A percentile compares a stretch with the other conserved stretches of the same genome.
phyloP scores from a whole-genome alignment of 2,888 invertebrate genomes.

The Rhagonycha lutea region DNA sequence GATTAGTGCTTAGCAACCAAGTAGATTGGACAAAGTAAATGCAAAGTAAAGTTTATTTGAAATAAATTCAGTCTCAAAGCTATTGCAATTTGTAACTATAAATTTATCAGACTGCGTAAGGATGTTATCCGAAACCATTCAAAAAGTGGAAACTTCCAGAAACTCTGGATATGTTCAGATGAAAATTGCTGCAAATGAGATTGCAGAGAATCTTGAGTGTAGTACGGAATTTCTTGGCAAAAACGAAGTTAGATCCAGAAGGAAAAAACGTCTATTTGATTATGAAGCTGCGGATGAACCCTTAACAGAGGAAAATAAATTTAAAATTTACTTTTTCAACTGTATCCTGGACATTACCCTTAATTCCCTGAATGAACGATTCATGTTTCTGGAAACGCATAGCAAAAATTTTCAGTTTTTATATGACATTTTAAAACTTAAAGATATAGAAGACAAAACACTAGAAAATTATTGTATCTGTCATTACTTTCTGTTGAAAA shows the following conservation, averaged over 20 bases:
- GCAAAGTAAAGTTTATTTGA: too few species aligned
- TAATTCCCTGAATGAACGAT: constrained; percentile 26
- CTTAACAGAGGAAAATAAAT: constrained; percentile 26
- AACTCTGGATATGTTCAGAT: constrained; percentile 14
- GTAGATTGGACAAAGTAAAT: too few species aligned
- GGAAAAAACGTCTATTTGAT: constrained; percentile 24
- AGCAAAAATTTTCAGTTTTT: constrained; percentile 24
- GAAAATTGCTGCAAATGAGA: constrained; percentile 27
- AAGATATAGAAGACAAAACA: constrained; percentile 22
- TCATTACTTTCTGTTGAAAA: constrained; percentile 27
- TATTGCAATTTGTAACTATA: constrained; percentile 30
- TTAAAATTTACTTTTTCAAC: constrained; percentile 26
- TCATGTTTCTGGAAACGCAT: constrained; percentile 21
- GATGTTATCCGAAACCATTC: constrained; percentile 23
- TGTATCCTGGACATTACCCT: constrained; percentile 22
- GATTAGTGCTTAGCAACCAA: too few species aligned
- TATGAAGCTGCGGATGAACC: constrained; percentile 27
- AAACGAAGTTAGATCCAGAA: constrained; percentile 28
- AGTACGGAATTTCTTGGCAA: constrained; percentile 23
- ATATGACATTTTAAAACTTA: constrained; percentile 13
- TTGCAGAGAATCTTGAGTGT: constrained; percentile 29
- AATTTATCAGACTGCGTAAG: constrained; percentile 28
- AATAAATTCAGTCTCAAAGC: constrained; percentile 30
- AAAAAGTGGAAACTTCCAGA: constrained; percentile 27
- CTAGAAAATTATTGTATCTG: constrained; percentile 23